These are phyloP conservation scores for Apus apus DNA, from an alignment of 2,113 vertebrate species.

Conservation along the genomic window DNA sequence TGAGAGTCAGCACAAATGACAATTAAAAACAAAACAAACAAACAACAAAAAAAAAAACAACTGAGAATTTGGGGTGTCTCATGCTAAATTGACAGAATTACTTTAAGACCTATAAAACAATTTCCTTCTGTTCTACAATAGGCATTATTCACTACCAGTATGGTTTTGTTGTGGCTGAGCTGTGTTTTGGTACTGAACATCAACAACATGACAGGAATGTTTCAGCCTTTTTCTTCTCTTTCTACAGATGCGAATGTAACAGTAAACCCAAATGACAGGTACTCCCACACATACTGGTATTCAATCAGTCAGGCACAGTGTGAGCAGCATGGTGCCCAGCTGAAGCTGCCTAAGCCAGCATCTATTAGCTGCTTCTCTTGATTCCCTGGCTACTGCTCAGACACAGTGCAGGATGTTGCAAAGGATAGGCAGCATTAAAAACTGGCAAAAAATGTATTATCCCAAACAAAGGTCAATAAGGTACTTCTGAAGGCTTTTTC, in stretches of 20 bases:
- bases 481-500: neutral
- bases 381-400: constrained; percentile 3
- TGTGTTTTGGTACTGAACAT: constrained; percentile 28
- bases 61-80: constrained; percentile 3
- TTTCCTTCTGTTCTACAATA: constrained; percentile 32
- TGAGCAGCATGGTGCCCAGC: neutral
- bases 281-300: neutral
- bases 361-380: constrained; percentile 35
- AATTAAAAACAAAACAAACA: too few relatives aligned
- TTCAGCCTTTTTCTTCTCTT: constrained; percentile 36
- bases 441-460: neutral
- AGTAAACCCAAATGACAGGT: constrained; percentile 29
- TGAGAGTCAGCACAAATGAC: constrained; percentile 39
- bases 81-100: neutral
- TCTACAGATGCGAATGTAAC: neutral
- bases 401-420: neutral
- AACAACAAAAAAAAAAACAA: constrained; percentile 11
- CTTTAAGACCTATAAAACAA: constrained; percentile 4
- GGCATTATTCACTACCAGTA: constrained; percentile 49
- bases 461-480: neutral
- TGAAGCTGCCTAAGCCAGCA: neutral
- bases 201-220: constrained; percentile 45
- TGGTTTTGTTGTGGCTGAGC: constrained; percentile 17
- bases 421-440: constrained; percentile 19
- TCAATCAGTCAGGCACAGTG: neutral